Base-by-base conservation (phyloP, 2,113 vertebrate species). In the Grammomys dolichurus region DNA sequence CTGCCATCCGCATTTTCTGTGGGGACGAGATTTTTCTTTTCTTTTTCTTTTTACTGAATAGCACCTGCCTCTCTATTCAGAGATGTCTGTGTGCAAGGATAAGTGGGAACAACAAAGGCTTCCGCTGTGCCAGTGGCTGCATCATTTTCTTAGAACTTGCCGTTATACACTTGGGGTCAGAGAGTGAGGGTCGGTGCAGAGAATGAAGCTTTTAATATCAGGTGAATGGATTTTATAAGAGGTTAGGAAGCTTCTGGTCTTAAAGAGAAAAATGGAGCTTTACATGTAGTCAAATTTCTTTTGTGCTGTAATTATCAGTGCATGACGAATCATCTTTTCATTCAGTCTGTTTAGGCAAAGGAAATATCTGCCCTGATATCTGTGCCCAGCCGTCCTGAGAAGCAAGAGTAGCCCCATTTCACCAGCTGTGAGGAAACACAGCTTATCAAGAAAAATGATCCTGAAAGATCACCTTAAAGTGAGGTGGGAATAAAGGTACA, bases 51-150 rank as follows among this genome's bases (percentile, higher is more conserved):
- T 67, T 67, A 92, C 96, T 94, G 94, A 76, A 51, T 80, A 96
- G 95, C 96, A 95, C 97, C 97, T 98, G 95, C 97, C 90, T 94
- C 89, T 96, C 96, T 96, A 95, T 97, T 97, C 96, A 96, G 97
- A 91, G 89, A 65, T 20, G 92, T 14, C 97, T 96, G 95, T 17
- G 16, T 89, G 81, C 2, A 13, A 81, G 95, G 92, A 85, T 96
- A 88, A 97, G 95, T 93, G 88, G 89, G 36, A 91, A 95, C 97
- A 97, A 97, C 96, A 98, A 97, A 98, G 93, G 56, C 95, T 91
- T 81, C 70, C 0, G 36, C 87, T 48, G 95, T 78, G 96, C 86
- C 91, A 20, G 95, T 12, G 76, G 78, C 97, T 97, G 94, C 96
- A 67, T 93, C 96, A 48, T 97, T 93, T 97, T 92, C 96, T 96